These are phyloP conservation scores for Tetrapedia diversipes DNA, from an alignment of 2,888 invertebrate species.

Conservation along the genomic window DNA sequence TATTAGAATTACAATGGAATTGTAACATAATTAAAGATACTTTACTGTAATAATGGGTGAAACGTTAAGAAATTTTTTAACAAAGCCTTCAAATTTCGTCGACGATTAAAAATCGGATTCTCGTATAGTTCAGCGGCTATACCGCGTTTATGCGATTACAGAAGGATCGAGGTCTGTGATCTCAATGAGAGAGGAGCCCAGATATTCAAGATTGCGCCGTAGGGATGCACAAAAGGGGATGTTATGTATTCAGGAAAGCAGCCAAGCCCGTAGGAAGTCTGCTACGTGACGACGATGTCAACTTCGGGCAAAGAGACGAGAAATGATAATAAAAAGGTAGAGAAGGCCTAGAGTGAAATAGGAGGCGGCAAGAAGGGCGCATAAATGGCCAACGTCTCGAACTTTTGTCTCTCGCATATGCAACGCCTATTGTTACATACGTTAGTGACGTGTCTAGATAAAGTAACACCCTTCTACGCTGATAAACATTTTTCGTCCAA, in stretches of 20 bases:
- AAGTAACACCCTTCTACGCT: not conserved
- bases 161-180: constrained; percentile 72
- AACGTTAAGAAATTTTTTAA: not conserved
- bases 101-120: not conserved
- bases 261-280: constrained; percentile 77
- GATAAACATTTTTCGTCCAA: not conserved
- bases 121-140: no score
- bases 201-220: constrained; percentile 38
- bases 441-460: not conserved
- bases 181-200: constrained; percentile 16
- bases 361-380: constrained; percentile 34
- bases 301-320: constrained; percentile 69
- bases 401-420: constrained; percentile 66
- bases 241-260: constrained; percentile 76
- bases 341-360: constrained; percentile 43
- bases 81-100: not conserved
- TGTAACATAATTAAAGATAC: no score
- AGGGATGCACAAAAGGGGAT: constrained; percentile 48
- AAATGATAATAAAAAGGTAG: constrained; percentile 60
- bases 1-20: no score
- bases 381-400: constrained; percentile 23
- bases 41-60: no score
- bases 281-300: constrained; percentile 80
- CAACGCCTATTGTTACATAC: constrained; percentile 48
- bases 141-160: no score